Base-by-base conservation (phyloP, 2,888 invertebrate genomes). In the Papilio demoleus region DNA sequence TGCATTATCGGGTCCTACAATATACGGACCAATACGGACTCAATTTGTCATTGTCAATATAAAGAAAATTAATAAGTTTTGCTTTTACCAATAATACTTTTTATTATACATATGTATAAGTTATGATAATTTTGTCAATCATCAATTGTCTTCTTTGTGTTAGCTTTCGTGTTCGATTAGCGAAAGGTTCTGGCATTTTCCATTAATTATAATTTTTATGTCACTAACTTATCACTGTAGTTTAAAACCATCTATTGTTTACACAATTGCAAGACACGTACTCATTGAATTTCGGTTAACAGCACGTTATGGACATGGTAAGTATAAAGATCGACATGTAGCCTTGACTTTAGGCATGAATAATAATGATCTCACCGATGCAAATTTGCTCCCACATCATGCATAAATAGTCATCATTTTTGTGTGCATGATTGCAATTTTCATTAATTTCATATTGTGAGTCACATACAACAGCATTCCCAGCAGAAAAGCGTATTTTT, bases 251-350 rank as follows among this genome's bases (percentile, higher is more conserved):
- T 63, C 31, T 34, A 22, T 63, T 58, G 36, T 58, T 56, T 62
- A 62, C 56, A 68, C 42, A 68, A 45, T 58, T 24, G 36, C n/a
- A 19, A 34, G n/a, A 17, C 6, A 31, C 22, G 14, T 62, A 53
- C 5, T 24, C 24, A 34, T n/a, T 2, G 12, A 14, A 38, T 19
- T 56, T 42, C 6, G 4, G 4, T 53, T 67, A 53, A 45, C 12
- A 36, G n/a, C 22, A 58, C n/a, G 11, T 5, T 45, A 68, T 68
- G 62, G 67, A 68, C 34, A 63, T 63, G 67, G 67, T 68, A 68
- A 68, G 67, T n/a, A 56, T 34, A 24, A 42, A 22, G 58, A 12
- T 62, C 31, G 38, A 58, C 17, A 4, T 58, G 19, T 59, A 36
- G 38, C 14, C 22, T 60, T 60, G 12, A 60, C 6, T 60, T n/a